Percentiles rank a stretch among this genome's conserved stretches.
phyloP scores from a whole-genome alignment of 2,888 invertebrate genomes.

The Chydorus sphaericus region DNA sequence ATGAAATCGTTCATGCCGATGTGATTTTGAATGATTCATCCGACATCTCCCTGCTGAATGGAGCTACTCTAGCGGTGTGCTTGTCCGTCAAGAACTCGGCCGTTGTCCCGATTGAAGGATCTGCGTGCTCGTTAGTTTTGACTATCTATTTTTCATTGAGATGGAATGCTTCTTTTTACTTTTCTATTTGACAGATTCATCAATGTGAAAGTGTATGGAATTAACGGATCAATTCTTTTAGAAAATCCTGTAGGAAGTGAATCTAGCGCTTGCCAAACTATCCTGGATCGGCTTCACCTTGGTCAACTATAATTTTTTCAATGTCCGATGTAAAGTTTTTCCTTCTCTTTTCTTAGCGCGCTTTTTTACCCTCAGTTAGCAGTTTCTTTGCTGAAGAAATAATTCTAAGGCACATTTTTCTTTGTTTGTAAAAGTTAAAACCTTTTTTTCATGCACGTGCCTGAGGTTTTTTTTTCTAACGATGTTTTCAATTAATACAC shows the following conservation, averaged over 20 bases:
- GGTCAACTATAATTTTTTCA: too few relatives aligned
- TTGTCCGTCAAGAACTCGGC: neutral
- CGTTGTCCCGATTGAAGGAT: neutral
- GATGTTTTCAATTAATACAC: too few relatives aligned
- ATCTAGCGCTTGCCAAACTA: neutral
- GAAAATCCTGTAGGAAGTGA: slow-evolving; percentile 47
- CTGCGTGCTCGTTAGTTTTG: neutral
- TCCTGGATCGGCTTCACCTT: neutral
- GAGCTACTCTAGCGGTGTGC: neutral
- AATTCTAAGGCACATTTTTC: too few relatives aligned
- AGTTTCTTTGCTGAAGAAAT: too few relatives aligned
- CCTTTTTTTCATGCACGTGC: too few relatives aligned
- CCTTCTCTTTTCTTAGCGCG: too few relatives aligned
- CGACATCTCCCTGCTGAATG: neutral
- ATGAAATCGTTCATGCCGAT: slow-evolving; percentile 12
- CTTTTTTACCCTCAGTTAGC: too few relatives aligned
- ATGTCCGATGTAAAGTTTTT: too few relatives aligned
- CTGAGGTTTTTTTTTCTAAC: too few relatives aligned
- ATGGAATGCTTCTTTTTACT: neutral
- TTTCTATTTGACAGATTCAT: slow-evolving; percentile 30
- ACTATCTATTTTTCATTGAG: neutral
- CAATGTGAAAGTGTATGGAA: slow-evolving; percentile 41
- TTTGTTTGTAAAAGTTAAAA: too few relatives aligned
- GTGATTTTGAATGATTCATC: neutral
- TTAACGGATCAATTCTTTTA: slow-evolving; percentile 41